phyloP scores from a whole-genome alignment of 30 jellyfish, hydroid and myxozoan genomes.

The Aurelia coerulea region DNA sequence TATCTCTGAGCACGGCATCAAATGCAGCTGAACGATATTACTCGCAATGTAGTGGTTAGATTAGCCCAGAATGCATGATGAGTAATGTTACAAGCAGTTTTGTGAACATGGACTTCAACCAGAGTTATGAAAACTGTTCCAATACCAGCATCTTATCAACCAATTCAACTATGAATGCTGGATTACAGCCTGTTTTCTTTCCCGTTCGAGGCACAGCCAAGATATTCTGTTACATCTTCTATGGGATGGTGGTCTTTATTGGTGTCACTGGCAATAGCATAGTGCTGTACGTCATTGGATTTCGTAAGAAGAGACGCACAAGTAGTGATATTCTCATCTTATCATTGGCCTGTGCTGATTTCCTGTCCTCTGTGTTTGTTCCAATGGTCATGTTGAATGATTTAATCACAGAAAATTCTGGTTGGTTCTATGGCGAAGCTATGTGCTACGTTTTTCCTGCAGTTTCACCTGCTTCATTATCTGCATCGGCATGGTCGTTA shows the following conservation, averaged over 20 bases:
- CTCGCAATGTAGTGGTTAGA: no score
- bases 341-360: conserved; percentile 51
- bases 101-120: no score
- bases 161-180: background rate
- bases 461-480: conserved; percentile 8
- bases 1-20: no score
- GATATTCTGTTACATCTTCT: conserved; percentile 30
- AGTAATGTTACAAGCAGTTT: no score
- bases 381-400: conserved; percentile 52
- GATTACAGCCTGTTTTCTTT: background rate
- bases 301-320: conserved; percentile 38
- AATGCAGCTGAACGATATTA: no score
- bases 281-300: conserved; percentile 63
- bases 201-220: conserved; percentile 24
- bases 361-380: conserved; percentile 31
- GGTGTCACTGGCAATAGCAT: conserved; percentile 59
- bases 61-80: no score
- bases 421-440: conserved; percentile 60
- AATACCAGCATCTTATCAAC: background rate
- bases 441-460: conserved; percentile 48
- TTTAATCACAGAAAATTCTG: background rate
- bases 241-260: conserved; percentile 14
- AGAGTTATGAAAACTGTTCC: no score
- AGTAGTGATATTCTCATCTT: conserved; percentile 47
- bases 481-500: conserved; percentile 50